Evolutionary conservation across 1,140 invertebrate species (phyloP).

Genomic region (Halictus rubicundus): DNA sequence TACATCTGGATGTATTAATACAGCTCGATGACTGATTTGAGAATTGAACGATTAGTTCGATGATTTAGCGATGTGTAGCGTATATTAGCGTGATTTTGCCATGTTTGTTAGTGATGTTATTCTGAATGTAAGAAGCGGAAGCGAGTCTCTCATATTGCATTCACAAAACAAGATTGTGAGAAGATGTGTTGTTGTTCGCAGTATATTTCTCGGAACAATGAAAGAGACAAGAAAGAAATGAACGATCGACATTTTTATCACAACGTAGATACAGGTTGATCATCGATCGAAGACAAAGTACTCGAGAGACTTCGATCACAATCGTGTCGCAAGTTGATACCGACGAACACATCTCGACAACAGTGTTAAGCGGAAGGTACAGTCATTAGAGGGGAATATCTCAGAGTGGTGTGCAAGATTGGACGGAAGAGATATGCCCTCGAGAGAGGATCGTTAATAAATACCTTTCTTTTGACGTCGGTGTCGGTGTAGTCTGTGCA

Average conservation of each 20-base stretch:
- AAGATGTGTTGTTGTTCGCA: slow-evolving; percentile 7
- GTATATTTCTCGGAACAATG: not conserved
- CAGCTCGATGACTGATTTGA: not conserved
- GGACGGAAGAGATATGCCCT: slow-evolving; percentile 2
- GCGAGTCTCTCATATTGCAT: slow-evolving; percentile 21
- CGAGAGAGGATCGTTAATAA: not conserved
- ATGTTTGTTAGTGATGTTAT: slow-evolving; percentile 21
- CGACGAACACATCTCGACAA: not conserved
- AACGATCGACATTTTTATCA: no score
- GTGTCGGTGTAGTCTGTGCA: slow-evolving; percentile 86
- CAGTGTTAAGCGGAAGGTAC: slow-evolving; percentile 26
- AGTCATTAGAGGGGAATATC: not conserved
- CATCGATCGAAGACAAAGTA: not conserved
- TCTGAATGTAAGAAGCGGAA: slow-evolving; percentile 33
- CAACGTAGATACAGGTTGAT: no score
- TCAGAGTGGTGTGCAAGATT: slow-evolving; percentile 40
- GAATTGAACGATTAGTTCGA: not conserved
- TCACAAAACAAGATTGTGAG: not conserved
- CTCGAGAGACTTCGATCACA: not conserved
- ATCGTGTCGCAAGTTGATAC: not conserved
- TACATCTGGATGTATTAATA: no score
- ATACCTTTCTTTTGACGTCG: slow-evolving; percentile 89
- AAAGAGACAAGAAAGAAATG: not conserved
- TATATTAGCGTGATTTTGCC: slow-evolving; percentile 32
- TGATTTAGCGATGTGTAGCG: not conserved